Base-by-base conservation (phyloP, 2,113 vertebrate genomes). In the Tapirus terrestris region DNA sequence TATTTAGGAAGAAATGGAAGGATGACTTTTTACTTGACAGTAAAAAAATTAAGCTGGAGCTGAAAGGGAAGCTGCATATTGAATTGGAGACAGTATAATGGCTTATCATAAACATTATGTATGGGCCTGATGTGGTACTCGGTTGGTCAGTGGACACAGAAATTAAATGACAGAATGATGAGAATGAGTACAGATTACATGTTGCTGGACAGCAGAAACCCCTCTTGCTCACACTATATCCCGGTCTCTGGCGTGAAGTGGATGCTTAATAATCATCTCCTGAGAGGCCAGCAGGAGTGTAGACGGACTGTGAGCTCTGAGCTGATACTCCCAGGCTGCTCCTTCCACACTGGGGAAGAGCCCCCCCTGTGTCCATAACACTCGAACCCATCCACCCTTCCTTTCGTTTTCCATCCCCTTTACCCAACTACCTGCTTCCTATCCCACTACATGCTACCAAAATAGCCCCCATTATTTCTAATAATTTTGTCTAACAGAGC, bases 31-130 rank as follows among this genome's bases (percentile, higher is more conserved):
- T 6, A 67, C 20, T 56, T 94, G 39, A 36, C 4, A 65, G 70
- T 94, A 27, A 73, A 63, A 92, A 67, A 91, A 29, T 63, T 73
- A 85, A 73, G 6, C 51, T 72, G 20, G n/a, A 79, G 3, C 48
- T 94, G 12, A 72, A 89, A 91, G 16, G 18, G 23, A 92, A 95
- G 56, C 10, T 84, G 1, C 39, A 39, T 36, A 90, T 81, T 21
- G 17, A 92, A 70, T 82, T 51, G 45, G n/a, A 89, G 86, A 48
- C 0, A 56, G 2, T 36, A 31, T 60, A 67, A 51, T 72, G 68
- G 65, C 11, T 58, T 31, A 58, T 16, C 31, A 63, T 72, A 45
- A 91, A 36, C 25, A 73, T 53, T 51, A 51, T 23, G 20, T 53
- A 10, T 67, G 27, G 13, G 13, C 31, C 9, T 82, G 16, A 56